Conservation (phyloP, 2,888 invertebrate genomes). For the Ichneumoninae sp. region DNA sequence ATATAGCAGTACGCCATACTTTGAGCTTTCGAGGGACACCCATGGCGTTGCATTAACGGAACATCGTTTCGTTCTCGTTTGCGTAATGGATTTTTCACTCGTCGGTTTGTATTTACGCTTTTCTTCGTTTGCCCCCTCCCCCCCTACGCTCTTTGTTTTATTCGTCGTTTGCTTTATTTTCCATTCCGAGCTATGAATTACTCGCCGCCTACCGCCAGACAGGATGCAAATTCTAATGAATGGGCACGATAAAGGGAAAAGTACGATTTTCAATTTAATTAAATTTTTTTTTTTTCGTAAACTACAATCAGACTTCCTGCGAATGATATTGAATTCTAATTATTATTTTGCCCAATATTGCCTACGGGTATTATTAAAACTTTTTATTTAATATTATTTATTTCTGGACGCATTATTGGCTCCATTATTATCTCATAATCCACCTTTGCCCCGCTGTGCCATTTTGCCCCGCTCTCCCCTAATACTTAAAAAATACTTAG, state of each 20-base stretch:
- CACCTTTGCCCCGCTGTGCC: too few relatives aligned
- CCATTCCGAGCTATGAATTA: slow-evolving; percentile 6
- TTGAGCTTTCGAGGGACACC: slow-evolving; percentile 1
- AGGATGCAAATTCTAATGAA: neutral
- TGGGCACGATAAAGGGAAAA: neutral
- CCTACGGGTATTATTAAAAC: neutral
- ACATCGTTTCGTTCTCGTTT: slow-evolving; percentile 16
- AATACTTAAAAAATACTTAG: too few relatives aligned
- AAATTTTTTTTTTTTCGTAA: neutral
- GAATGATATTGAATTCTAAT: neutral
- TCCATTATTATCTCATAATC: neutral
- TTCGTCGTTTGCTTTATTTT: neutral
- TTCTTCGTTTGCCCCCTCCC: neutral
- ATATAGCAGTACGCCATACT: slow-evolving; percentile 8
- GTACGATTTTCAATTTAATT: neutral
- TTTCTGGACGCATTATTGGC: neutral
- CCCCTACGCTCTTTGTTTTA: neutral
- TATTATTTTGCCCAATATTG: neutral
- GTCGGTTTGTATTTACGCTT: slow-evolving; percentile 6
- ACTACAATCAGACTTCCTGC: neutral
- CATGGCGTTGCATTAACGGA: slow-evolving; percentile 13
- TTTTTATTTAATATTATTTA: neutral
- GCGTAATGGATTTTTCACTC: slow-evolving; percentile 17
- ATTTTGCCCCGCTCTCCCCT: too few relatives aligned
- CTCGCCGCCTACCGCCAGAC: neutral